Percentiles rank a stretch among this genome's conserved stretches.
Evolutionary conservation across 2,113 vertebrate species (phyloP).

Genomic region (Tachysurus fulvidraco): DNA sequence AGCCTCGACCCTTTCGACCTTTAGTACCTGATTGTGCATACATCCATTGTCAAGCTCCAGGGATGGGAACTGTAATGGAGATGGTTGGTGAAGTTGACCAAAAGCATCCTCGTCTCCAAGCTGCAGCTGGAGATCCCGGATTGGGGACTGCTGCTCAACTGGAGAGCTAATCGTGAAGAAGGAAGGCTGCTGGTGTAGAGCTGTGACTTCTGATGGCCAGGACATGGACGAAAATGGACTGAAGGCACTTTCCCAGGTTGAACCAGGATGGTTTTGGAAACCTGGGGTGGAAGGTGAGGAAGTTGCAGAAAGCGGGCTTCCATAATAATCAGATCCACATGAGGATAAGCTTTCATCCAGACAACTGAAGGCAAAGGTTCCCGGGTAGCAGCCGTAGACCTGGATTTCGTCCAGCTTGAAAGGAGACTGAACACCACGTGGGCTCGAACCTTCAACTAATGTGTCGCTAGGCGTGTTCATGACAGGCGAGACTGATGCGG

Average conservation of each 20-base stretch:
- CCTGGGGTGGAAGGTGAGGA: slow-evolving; percentile 81
- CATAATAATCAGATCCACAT: slow-evolving; percentile 87
- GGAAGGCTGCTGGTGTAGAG: slow-evolving; percentile 66
- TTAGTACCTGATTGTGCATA: slow-evolving; percentile 67
- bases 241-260: slow-evolving; percentile 84
- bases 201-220: slow-evolving; percentile 75
- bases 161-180: slow-evolving; percentile 81
- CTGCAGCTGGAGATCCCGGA: slow-evolving; percentile 70
- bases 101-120: slow-evolving; percentile 76
- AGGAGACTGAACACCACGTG: slow-evolving; percentile 56
- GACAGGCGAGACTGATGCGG: slow-evolving; percentile 65
- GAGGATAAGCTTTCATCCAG: slow-evolving; percentile 85
- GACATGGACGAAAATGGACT: slow-evolving; percentile 80
- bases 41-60: slow-evolving; percentile 69
- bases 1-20: slow-evolving; percentile 58
- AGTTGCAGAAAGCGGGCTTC: slow-evolving; percentile 80
- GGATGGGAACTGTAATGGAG: slow-evolving; percentile 62
- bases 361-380: slow-evolving; percentile 74
- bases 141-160: slow-evolving; percentile 66
- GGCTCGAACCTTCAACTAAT: slow-evolving; percentile 55
- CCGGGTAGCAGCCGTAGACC: slow-evolving; percentile 90
- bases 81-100: slow-evolving; percentile 62
- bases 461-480: slow-evolving; percentile 46
- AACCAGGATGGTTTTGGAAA: slow-evolving; percentile 75
- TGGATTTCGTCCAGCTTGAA: slow-evolving; percentile 91